These are phyloP conservation scores for Drosophila niveifrons DNA, from an alignment of 2,888 invertebrate species.

Conservation along the genomic window DNA sequence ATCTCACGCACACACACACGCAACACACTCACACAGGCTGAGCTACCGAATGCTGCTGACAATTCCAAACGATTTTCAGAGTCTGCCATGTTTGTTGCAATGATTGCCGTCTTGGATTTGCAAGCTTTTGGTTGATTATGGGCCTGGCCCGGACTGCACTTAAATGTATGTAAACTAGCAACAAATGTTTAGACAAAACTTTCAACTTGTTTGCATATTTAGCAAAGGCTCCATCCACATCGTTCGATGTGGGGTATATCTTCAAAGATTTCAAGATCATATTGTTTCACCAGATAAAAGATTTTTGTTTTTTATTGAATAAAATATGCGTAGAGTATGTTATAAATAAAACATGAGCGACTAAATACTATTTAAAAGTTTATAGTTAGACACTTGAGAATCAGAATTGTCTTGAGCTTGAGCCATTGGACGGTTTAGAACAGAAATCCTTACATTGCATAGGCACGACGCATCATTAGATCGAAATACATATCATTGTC, in stretches of 20 bases:
- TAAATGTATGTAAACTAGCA: constrained; percentile 59
- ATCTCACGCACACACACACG: constrained; percentile 20
- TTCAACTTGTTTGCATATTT: constrained; percentile 71
- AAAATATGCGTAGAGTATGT: constrained; percentile 38
- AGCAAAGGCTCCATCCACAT: constrained; percentile 43
- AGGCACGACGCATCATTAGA: constrained; percentile 97
- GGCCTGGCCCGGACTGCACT: constrained; percentile 32
- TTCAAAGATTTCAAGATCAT: constrained; percentile 22
- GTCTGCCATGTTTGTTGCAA: constrained; percentile 52
- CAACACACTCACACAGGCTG: constrained; percentile 10
- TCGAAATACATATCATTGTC: constrained; percentile 98
- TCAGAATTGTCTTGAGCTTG: constrained; percentile 4
- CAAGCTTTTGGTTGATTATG: constrained; percentile 60
- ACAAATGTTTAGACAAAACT: constrained; percentile 80
- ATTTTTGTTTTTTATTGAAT: constrained; percentile 41
- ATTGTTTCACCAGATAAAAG: constrained; percentile 22
- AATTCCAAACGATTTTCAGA: constrained; percentile 67
- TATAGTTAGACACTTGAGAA: constrained; percentile 38
- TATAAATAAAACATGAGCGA: constrained; percentile 58
- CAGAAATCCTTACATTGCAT: constrained; percentile 89
- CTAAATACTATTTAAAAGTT: constrained; percentile 45
- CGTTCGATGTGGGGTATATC: constrained; percentile 18
- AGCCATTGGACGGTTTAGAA: background rate
- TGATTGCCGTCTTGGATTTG: constrained; percentile 69
- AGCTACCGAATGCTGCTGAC: constrained; percentile 47